Base-by-base conservation (phyloP, 2,113 vertebrate genomes). In the Andinoacara biseriatus region DNA sequence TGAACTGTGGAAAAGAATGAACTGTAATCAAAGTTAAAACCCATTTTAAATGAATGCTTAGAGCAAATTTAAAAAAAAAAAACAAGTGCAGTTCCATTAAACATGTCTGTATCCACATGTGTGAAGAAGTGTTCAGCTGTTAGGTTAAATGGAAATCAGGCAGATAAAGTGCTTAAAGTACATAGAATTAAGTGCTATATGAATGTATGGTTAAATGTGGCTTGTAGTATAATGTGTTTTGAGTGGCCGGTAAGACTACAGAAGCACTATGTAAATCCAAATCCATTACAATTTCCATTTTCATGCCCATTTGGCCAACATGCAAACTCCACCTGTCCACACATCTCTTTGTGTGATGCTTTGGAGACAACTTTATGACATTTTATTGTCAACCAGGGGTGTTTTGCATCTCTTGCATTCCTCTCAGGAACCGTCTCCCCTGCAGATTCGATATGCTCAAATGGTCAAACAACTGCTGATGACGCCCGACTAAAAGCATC, bases 191-290 rank as follows among this genome's bases (percentile, higher is more conserved):
- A 72, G 18, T 72, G 67, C 26, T 72, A 1, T 33, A 54, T 72
- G 46, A 72, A 72, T 33, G 46, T 54, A 72, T 54, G 1, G 17
- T 7, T 72, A 72, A 54, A 54, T 54, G 18, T 54, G 20, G 6
- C 26, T 72, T 72, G 52, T 33, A 72, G 26, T 72, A 46, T 72
- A 54, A 72, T 72, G 46, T 52, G 67, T 26, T 54, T 54, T 72
- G 26, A 54, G 67, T 54, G 26, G 67, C 14, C 46, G n/a, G 26
- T 54, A 72, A 54, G 46, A 31, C 26, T 54, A 72, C 17, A 54
- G 31, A 72, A 72, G 46, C 10, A 31, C 65, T 0, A 72, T 5
- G 31, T 26, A 72, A 54, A 72, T 72, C 43, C 29, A 29, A n/a
- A 72, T 54, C 26, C 67, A 72, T 31, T n/a, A 52, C 6, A 8